These are phyloP conservation scores for Lycorma delicatula DNA, from an alignment of 1,140 invertebrate species.

Conservation along the genomic window DNA sequence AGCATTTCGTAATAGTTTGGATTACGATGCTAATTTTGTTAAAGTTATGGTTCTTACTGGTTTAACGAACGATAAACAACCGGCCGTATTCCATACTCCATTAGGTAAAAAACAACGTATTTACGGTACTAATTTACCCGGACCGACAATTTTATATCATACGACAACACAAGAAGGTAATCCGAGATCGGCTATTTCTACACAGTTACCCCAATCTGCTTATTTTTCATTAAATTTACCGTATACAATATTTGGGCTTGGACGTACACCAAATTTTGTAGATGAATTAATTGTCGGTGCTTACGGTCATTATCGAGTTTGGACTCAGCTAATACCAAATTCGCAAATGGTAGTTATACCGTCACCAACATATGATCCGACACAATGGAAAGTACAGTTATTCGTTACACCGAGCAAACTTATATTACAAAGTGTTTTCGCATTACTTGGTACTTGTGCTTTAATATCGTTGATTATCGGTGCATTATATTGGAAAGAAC, in stretches of 20 bases:
- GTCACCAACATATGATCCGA: constrained; percentile 64
- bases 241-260: constrained; percentile 90
- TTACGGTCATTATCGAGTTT: constrained; percentile 54
- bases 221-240: constrained; percentile 88
- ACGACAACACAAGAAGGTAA: constrained; percentile 77
- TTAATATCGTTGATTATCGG: constrained; percentile 78
- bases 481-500: constrained; percentile 88
- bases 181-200: constrained; percentile 60
- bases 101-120: constrained; percentile 67
- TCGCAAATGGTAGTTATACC: constrained; percentile 96
- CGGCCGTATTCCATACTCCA: constrained; percentile 51
- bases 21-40: constrained; percentile 91
- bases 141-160: constrained; percentile 77
- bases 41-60: constrained; percentile 91
- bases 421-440: constrained; percentile 84
- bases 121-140: constrained; percentile 80
- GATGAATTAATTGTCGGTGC: constrained; percentile 81
- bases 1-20: constrained; percentile 78
- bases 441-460: constrained; percentile 77
- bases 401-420: constrained; percentile 94
- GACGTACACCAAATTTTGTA: constrained; percentile 94
- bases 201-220: constrained; percentile 86
- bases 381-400: constrained; percentile 82
- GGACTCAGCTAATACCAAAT: constrained; percentile 93
- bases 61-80: constrained; percentile 58